phyloP scores from a whole-genome alignment of 92 coral and sea anemone species.

The Umimayanthus chanpuru region DNA sequence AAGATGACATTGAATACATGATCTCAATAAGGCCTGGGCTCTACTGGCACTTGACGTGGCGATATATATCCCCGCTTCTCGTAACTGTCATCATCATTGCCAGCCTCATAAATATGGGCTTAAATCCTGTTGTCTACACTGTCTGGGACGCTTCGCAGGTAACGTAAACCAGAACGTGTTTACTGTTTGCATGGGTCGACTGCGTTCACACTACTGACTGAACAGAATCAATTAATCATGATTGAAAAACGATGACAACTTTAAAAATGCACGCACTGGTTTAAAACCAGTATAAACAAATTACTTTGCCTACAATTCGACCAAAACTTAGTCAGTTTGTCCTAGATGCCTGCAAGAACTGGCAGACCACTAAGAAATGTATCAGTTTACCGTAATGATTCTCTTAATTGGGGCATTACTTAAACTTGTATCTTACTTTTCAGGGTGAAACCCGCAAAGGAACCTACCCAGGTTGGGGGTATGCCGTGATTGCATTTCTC shows the following conservation, averaged over 20 bases:
- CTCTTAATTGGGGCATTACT: not conserved
- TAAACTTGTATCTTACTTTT: conserved; percentile 6
- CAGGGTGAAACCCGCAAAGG: conserved; percentile 61
- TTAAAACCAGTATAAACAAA: too few species aligned
- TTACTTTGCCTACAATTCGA: too few species aligned
- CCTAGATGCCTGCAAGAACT: too few species aligned
- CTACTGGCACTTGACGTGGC: conserved; percentile 82
- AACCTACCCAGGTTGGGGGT: conserved; percentile 83
- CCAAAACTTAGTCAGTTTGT: too few species aligned
- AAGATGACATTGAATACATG: conserved; percentile 87
- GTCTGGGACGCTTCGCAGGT: conserved; percentile 60
- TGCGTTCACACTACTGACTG: too few species aligned
- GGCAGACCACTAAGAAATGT: too few species aligned
- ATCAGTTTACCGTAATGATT: too few species aligned
- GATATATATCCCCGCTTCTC: conserved; percentile 71
- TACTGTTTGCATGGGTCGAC: too few species aligned
- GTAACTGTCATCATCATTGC: conserved; percentile 68
- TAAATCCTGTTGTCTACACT: conserved; percentile 59
- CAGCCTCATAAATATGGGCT: conserved; percentile 77
- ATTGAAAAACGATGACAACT: too few species aligned
- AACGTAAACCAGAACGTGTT: not conserved
- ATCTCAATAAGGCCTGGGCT: conserved; percentile 65
- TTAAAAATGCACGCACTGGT: too few species aligned
- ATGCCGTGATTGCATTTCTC: conserved; percentile 68
- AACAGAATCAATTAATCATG: too few species aligned